Base-by-base conservation (phyloP, 2,797 vertebrate genomes). In the Semotilus atromaculatus region DNA sequence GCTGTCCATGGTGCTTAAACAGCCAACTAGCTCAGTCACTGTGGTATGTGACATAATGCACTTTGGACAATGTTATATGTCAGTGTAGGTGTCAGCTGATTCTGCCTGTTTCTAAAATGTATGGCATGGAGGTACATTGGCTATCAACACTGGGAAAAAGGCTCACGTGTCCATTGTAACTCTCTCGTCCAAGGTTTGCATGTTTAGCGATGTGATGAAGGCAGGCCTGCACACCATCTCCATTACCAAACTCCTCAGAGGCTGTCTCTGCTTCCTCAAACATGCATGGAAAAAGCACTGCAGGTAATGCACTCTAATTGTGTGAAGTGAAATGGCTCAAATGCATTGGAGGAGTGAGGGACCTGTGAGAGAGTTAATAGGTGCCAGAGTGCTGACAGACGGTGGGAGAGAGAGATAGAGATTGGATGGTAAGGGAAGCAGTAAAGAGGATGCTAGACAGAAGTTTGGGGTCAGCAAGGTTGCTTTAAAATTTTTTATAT, bases 271-370 rank as follows among this genome's bases (percentile, higher is more conserved):
- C 60, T 71, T 85, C 62, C 86, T 83, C 72, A 87, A 82, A 86
- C 83, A 84, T 64, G 58, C 66, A 87, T 81, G 78, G 85, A 82
- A 68, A 80, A 91, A 83, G 82, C 53, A 68, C 75, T 87, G 68
- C 55, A 84, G 82, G 80, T 90, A 82, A 89, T 88, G 86, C 71
- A 82, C 84, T 85, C 75, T 89, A 88, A 89, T 86, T 87, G 88
- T 86, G 78, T 85, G 66, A 73, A 85, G 80, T 77, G 80, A 86
- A 87, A 85, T 60, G 48, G 43, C 64, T 88, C 71, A 88, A 87
- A 89, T 80, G 74, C 74, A 83, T 79, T 72, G 51, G 26, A 73
- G 40, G 51, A 81, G n/a, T 16, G 36, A 73, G 70, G 18, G 60
- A 48, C 26, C 34, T 62, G 11, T 36, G 60, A 74, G 43, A 53